phyloP scores from a whole-genome alignment of 2,888 invertebrate genomes.

The Polydrusus tereticollis region DNA sequence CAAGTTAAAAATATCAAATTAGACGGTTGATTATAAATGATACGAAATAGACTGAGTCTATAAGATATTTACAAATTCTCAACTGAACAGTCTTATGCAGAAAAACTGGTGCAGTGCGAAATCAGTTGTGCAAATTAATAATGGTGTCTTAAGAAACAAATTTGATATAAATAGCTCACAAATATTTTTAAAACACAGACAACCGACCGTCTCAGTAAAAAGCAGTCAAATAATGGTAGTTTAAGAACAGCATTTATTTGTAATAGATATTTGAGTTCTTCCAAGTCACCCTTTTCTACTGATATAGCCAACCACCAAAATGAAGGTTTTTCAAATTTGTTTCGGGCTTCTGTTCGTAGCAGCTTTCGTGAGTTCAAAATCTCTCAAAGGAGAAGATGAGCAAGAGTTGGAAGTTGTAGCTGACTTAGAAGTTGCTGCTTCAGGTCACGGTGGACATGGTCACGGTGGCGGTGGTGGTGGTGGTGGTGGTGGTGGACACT shows the following conservation, averaged over 20 bases:
- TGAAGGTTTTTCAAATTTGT: conserved; percentile 60
- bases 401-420: conserved; percentile 50
- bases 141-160: conserved; percentile 42
- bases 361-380: conserved; percentile 55
- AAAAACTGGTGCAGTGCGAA: conserved; percentile 45
- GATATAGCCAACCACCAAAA: conserved; percentile 69
- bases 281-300: neutral
- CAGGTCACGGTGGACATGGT: conserved; percentile 33
- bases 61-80: conserved; percentile 34
- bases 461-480: too few relatives aligned
- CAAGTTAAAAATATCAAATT: neutral
- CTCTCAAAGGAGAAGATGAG: conserved; percentile 50
- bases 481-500: too few relatives aligned
- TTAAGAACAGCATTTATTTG: neutral
- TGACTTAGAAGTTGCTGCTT: conserved; percentile 64
- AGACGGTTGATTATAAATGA: conserved; percentile 1
- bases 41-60: neutral
- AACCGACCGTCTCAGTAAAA: conserved; percentile 3
- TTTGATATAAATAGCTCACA: conserved; percentile 30
- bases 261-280: neutral
- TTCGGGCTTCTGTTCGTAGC: conserved; percentile 59
- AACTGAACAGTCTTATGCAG: conserved; percentile 55
- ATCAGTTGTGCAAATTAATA: conserved; percentile 39
- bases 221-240: neutral
- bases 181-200: conserved; percentile 4